phyloP scores from a whole-genome alignment of 2,888 invertebrate species.

The Ormyrus pomaceus region DNA sequence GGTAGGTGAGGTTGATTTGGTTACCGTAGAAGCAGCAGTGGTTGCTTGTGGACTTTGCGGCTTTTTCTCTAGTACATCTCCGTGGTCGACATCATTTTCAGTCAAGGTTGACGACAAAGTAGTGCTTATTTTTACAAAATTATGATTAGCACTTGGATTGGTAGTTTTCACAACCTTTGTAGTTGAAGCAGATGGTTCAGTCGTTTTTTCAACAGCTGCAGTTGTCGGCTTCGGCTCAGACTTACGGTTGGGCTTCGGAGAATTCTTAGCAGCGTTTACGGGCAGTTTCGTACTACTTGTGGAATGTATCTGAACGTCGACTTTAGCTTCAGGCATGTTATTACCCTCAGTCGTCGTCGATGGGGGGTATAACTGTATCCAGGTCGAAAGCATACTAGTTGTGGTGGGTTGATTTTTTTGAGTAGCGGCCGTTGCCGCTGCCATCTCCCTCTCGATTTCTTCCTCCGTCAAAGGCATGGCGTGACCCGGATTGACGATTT shows the following conservation, averaged over 20 bases:
- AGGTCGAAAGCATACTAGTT: conserved; percentile 84
- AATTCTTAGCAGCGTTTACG: conserved; percentile 49
- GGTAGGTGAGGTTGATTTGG: conserved; percentile 56
- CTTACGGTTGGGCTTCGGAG: conserved; percentile 55
- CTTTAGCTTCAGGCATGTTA: conserved; percentile 38
- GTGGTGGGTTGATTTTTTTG: conserved; percentile 77
- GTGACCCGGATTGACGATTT: conserved; percentile 79
- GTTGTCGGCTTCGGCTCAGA: conserved; percentile 56
- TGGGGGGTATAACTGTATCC: conserved; percentile 83
- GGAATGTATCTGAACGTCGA: conserved; percentile 14
- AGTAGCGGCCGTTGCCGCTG: conserved; percentile 62
- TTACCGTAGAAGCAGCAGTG: conserved; percentile 26
- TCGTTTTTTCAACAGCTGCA: conserved; percentile 49
- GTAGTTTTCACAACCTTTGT: conserved; percentile 35
- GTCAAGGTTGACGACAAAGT: conserved; percentile 21
- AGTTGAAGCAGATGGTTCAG: conserved; percentile 51
- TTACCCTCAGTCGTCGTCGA: conserved; percentile 63
- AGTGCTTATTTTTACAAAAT: conserved; percentile 48
- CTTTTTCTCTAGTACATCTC: conserved; percentile 21
- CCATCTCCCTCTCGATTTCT: conserved; percentile 78
- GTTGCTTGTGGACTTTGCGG: conserved; percentile 35
- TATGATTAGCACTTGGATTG: conserved; percentile 34
- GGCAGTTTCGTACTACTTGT: conserved; percentile 38
- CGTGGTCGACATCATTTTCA: conserved; percentile 41
- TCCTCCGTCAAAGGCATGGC: conserved; percentile 82